phyloP scores from a whole-genome alignment of 2,113 vertebrate species.

The Delphinus delphis region DNA sequence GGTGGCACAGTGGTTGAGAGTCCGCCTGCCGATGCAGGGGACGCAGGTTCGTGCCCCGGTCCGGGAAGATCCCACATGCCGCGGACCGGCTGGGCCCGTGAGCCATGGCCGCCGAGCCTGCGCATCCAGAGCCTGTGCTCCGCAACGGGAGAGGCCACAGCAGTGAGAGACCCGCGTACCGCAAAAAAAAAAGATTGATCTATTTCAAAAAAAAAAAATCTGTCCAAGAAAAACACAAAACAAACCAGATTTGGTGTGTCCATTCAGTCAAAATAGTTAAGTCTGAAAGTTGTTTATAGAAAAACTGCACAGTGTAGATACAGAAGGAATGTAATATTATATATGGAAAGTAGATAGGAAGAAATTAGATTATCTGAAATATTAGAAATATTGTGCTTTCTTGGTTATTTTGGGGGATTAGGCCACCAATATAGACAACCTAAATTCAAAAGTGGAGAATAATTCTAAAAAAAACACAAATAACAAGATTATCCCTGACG shows the following conservation, averaged over 20 bases:
- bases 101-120: too few relatives aligned
- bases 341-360: not conserved
- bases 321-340: not conserved
- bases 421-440: not conserved
- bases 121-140: too few relatives aligned
- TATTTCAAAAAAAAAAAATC: not conserved
- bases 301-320: not conserved
- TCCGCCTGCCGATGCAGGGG: too few relatives aligned
- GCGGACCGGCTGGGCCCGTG: too few relatives aligned
- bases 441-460: constrained; percentile 37
- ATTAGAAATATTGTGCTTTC: constrained; percentile 47
- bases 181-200: not conserved
- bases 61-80: too few relatives aligned
- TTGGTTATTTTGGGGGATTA: not conserved
- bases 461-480: constrained; percentile 44
- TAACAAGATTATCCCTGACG: not conserved
- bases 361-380: constrained; percentile 32
- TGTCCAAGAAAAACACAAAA: not conserved
- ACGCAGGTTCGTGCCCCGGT: too few relatives aligned
- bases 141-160: too few relatives aligned
- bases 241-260: not conserved
- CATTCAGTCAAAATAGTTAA: constrained; percentile 25
- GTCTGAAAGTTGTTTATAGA: constrained; percentile 30
- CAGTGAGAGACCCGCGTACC: too few relatives aligned
- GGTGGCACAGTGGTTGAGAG: too few relatives aligned